phyloP scores from a whole-genome alignment of 2,113 vertebrate species.

The Nothoprocta pentlandii region DNA sequence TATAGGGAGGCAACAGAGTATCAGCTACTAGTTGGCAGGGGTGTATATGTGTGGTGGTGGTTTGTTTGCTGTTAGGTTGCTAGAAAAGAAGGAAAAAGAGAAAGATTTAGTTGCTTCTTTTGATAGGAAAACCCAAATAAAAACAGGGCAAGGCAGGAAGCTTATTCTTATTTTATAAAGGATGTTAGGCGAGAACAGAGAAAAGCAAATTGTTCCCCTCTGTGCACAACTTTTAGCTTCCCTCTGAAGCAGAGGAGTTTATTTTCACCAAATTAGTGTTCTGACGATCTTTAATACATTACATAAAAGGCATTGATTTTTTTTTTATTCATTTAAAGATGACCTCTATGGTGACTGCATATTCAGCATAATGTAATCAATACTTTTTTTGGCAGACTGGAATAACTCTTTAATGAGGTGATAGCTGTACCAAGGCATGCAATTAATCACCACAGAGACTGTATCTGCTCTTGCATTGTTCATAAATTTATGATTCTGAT shows the following conservation, averaged over 20 bases:
- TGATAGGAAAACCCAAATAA: not conserved
- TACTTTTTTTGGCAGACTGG: slow-evolving; percentile 37
- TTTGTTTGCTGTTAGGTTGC: too few relatives aligned
- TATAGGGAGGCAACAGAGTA: not conserved
- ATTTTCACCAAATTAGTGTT: not conserved
- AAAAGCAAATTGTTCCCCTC: not conserved
- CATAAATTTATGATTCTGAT: not conserved
- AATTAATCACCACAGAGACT: not conserved
- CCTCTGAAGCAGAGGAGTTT: not conserved
- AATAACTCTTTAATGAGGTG: slow-evolving; percentile 26
- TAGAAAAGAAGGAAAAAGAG: not conserved
- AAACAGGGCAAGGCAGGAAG: not conserved
- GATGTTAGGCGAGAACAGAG: not conserved
- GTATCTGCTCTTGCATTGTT: not conserved
- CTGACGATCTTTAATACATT: slow-evolving; percentile 24
- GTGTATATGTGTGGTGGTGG: too few relatives aligned
- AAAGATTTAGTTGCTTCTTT: not conserved
- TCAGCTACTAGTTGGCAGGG: not conserved
- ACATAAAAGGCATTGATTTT: slow-evolving; percentile 34
- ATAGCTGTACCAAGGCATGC: slow-evolving; percentile 7
- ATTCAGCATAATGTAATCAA: slow-evolving; percentile 30
- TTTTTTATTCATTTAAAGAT: slow-evolving; percentile 26
- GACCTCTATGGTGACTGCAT: slow-evolving; percentile 33
- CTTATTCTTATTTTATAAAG: not conserved
- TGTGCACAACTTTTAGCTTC: not conserved